Percentiles rank a stretch among this genome's conserved stretches.
Evolutionary conservation across 2,888 invertebrate species (phyloP).

Genomic region (Phaedon cochleariae): DNA sequence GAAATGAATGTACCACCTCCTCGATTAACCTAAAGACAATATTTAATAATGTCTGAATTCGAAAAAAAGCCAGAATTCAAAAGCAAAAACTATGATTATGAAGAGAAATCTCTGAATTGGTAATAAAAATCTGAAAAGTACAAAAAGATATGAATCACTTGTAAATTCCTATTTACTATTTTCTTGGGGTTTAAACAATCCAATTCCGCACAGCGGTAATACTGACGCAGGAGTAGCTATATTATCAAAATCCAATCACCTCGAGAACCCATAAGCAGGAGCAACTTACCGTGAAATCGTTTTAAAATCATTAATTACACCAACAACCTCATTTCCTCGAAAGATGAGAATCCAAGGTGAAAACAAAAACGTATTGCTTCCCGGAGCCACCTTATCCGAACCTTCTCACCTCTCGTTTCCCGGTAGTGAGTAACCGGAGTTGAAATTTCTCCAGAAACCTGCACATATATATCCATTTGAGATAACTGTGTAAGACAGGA

Average conservation of each 20-base stretch:
- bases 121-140: no score
- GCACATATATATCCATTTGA: conserved; percentile 37
- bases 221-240: neutral
- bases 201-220: no score
- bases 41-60: no score
- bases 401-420: conserved; percentile 29
- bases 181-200: no score
- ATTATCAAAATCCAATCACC: neutral
- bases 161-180: no score
- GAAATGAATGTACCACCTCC: no score
- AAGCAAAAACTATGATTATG: no score
- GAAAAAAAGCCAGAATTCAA: no score
- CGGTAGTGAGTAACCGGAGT: conserved; percentile 23
- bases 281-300: neutral
- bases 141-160: no score
- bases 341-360: conserved; percentile 9
- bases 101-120: no score
- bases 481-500: conserved; percentile 43
- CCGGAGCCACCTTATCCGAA: conserved; percentile 17
- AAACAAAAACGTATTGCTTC: conserved; percentile 29
- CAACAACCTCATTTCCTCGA: conserved; percentile 18
- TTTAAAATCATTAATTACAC: neutral
- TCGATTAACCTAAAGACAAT: no score
- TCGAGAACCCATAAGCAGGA: neutral
- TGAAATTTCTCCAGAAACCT: conserved; percentile 29